These are phyloP conservation scores for Meriones unguiculatus DNA, from an alignment of 2,113 vertebrate genomes.

Conservation along the genomic window DNA sequence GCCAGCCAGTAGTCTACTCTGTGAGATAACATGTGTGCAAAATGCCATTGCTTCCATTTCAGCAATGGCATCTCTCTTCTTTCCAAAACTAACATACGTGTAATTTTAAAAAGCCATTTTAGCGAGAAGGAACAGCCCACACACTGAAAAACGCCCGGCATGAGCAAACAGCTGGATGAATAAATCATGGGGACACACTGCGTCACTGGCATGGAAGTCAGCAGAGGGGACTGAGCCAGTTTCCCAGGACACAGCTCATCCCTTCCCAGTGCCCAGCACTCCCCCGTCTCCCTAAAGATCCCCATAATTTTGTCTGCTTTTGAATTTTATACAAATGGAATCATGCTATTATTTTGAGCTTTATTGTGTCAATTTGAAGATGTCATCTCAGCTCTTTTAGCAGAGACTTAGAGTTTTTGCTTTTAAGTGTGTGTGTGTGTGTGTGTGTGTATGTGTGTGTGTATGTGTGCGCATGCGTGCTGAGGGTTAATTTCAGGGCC, in stretches of 20 bases:
- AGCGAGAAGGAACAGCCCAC: background rate
- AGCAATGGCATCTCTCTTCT: background rate
- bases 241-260: background rate
- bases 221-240: too few relatives aligned
- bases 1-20: too few relatives aligned
- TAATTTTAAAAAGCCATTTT: background rate
- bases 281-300: background rate
- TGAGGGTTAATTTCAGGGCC: background rate
- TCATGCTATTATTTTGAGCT: background rate
- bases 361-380: background rate
- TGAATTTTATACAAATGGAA: background rate
- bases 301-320: background rate
- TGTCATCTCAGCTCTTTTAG: background rate
- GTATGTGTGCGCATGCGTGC: too few relatives aligned
- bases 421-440: background rate
- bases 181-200: background rate
- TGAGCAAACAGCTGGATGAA: background rate
- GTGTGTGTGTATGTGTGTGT: too few relatives aligned
- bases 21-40: background rate
- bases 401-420: background rate
- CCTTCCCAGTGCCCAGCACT: too few relatives aligned
- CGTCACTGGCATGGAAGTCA: background rate
- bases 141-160: background rate
- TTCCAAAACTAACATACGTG: background rate
- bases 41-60: background rate